phyloP scores from a whole-genome alignment of 2,113 vertebrate genomes.

The Ochotona curzoniae region DNA sequence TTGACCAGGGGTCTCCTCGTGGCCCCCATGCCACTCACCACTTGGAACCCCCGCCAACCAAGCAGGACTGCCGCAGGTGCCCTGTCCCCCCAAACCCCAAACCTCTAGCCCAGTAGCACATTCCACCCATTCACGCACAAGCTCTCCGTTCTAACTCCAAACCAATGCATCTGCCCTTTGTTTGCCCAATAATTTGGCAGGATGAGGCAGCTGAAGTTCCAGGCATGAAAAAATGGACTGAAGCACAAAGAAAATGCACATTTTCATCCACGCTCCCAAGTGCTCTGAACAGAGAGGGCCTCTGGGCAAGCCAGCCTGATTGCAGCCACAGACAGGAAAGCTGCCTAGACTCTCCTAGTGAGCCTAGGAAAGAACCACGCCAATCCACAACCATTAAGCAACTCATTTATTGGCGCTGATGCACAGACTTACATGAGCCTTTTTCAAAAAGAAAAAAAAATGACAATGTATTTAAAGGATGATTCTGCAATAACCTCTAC shows the following conservation, averaged over 20 bases:
- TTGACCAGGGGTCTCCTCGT: not conserved
- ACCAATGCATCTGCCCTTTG: not conserved
- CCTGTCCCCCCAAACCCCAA: not conserved
- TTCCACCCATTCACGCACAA: conserved; percentile 89
- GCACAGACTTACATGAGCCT: conserved; percentile 88
- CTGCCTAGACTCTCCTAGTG: not conserved
- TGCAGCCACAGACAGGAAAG: conserved; percentile 74
- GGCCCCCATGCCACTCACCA: not conserved
- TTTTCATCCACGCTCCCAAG: conserved; percentile 73
- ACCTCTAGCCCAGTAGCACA: not conserved
- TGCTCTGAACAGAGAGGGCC: conserved; percentile 79
- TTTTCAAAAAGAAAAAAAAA: conserved; percentile 63
- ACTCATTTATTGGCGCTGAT: conserved; percentile 89
- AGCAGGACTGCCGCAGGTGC: not conserved
- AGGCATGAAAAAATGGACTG: conserved; percentile 60
- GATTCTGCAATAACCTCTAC: conserved; percentile 70
- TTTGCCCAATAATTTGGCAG: conserved; percentile 66
- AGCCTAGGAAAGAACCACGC: conserved; percentile 85
- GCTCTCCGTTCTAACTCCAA: conserved; percentile 80
- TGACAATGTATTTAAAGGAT: conserved; percentile 70
- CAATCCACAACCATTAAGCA: conserved; percentile 84
- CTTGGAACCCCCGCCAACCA: not conserved
- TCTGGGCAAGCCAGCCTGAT: conserved; percentile 89
- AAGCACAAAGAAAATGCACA: conserved; percentile 71
- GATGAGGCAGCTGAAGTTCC: conserved; percentile 68